Evolutionary conservation across 2,888 invertebrate genomes (phyloP).

Genomic region (Metallyticus violacea): DNA sequence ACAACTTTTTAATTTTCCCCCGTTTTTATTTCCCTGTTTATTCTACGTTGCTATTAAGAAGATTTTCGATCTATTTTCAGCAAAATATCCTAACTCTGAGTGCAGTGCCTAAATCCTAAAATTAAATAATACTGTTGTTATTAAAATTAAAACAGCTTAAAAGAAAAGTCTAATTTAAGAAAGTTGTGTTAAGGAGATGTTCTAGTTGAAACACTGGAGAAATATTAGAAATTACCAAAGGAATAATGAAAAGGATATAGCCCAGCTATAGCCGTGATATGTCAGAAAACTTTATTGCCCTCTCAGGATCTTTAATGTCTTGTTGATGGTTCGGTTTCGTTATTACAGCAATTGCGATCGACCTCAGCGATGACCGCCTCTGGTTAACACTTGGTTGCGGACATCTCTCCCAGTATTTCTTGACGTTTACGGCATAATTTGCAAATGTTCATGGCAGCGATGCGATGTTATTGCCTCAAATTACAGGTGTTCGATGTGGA

Average conservation of each 20-base stretch:
- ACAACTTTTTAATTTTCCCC: no score
- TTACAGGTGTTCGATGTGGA: background rate
- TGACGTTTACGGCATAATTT: background rate
- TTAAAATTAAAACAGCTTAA: no score
- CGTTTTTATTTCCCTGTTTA: no score
- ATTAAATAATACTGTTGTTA: no score
- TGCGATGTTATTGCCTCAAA: background rate
- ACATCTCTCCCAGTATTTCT: background rate
- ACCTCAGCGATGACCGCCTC: background rate
- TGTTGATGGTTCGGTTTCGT: background rate
- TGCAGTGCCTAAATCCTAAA: no score
- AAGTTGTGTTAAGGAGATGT: no score
- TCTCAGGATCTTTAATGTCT: background rate
- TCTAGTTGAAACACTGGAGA: no score
- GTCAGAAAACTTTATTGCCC: background rate
- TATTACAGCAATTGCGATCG: background rate
- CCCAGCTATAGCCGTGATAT: background rate
- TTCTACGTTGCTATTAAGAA: no score
- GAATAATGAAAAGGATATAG: background rate
- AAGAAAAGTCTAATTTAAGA: no score
- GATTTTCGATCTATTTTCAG: no score
- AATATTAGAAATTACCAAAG: background rate
- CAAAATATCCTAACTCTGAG: no score
- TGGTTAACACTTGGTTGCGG: background rate
- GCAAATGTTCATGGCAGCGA: background rate